Evolutionary conservation across 2,888 invertebrate species (phyloP), one percentile per base, ranked within the genome.

Genomic region (Drosophila borborema): DNA sequence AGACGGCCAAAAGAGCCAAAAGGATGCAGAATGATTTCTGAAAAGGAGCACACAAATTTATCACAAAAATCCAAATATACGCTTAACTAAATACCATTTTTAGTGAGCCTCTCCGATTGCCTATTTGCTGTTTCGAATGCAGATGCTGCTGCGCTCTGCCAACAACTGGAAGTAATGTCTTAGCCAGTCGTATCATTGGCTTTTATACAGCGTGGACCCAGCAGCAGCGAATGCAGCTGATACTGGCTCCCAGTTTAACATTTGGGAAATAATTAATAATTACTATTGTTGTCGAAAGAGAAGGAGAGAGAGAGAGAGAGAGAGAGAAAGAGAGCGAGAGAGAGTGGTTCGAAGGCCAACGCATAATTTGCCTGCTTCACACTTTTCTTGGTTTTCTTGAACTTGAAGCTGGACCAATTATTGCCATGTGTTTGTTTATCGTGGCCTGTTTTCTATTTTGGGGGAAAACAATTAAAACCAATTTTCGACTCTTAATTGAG

Each of bases 301-400:
- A 43, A 9, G 18, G 18, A 1, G 23, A 23, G 23, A 8, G 28
- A 9, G 48, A 9, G 23, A 45, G 4, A 18, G 12, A 2, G 45
- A 45, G 45, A 20, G 20, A 3, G 46, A 28, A 16, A 8, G 28
- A 9, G 48, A 9, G 23, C 1, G 28, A 31, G 49, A 31, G 18
- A n/a, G 23, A 12, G 31, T 38, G 34, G 55, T 51, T 72, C 66
- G 77, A 84, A 84, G 72, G 85, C 77, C 74, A 66, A 59, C 48
- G 71, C 71, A 68, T 85, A 82, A 77, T 77, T 82, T 62, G 55
- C 72, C 85, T 75, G 76, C 81, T 88, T 90, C 65, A 86, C 86
- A 86, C 83, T 86, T 90, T 90, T 88, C 84, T 88, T 49, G 65
- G 72, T 87, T 86, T 86, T 85, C 86, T 72, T 80, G 75, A 85